Percentiles rank a stretch among this genome's conserved stretches.
Evolutionary conservation across 2,888 invertebrate genomes (phyloP).

Genomic region (Napeogenes inachia): DNA sequence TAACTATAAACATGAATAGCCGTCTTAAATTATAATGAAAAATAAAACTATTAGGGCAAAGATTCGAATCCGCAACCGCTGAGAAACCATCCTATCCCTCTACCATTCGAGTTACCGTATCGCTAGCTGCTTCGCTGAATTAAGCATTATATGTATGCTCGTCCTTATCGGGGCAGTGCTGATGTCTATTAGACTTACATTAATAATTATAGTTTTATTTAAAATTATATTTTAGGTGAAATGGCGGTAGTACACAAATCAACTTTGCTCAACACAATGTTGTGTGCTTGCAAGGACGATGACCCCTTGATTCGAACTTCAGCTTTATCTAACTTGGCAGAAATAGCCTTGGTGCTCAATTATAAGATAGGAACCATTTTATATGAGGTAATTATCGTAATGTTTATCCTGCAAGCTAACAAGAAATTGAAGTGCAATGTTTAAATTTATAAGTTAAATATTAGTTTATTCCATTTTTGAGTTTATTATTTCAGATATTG

Average conservation of each 20-base stretch:
- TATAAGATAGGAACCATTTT: constrained; percentile 84
- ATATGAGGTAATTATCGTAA: constrained; percentile 78
- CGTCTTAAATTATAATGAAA: too few relatives aligned
- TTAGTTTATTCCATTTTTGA: constrained; percentile 7
- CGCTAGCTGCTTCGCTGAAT: too few relatives aligned
- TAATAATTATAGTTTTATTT: background rate
- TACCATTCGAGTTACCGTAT: too few relatives aligned
- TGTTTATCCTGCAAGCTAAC: too few relatives aligned
- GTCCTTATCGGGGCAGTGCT: too few relatives aligned
- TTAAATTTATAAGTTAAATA: too few relatives aligned
- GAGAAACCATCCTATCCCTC: too few relatives aligned
- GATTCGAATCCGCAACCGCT: too few relatives aligned
- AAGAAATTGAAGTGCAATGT: too few relatives aligned
- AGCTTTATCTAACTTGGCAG: constrained; percentile 89
- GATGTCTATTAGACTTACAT: background rate
- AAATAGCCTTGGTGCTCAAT: constrained; percentile 84
- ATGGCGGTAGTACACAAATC: constrained; percentile 83
- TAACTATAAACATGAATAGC: too few relatives aligned
- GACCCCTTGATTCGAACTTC: constrained; percentile 87
- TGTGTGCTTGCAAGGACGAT: constrained; percentile 81
- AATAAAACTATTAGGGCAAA: too few relatives aligned
- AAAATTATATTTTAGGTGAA: constrained; percentile 76
- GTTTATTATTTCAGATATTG: constrained; percentile 78
- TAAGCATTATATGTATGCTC: too few relatives aligned
- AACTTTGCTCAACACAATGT: constrained; percentile 82